These are phyloP conservation scores for Phycodurus eques DNA, from an alignment of 2,113 vertebrate genomes.

Conservation along the genomic window DNA sequence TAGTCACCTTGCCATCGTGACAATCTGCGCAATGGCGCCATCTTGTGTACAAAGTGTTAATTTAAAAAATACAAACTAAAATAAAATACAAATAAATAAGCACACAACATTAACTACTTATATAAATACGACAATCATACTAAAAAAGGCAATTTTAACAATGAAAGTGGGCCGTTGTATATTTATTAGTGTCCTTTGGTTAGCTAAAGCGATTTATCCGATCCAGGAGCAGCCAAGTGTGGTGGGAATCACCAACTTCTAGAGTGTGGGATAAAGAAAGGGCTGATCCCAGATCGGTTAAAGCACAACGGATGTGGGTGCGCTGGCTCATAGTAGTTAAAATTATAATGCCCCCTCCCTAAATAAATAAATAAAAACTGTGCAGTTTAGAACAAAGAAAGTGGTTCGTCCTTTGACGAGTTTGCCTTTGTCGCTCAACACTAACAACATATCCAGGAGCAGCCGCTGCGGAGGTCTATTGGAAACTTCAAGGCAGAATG, in stretches of 20 bases:
- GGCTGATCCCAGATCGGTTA: conserved; percentile 25
- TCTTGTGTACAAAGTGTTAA: conserved; percentile 10
- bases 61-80: not conserved
- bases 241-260: rapidly evolving
- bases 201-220: not conserved
- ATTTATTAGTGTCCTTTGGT: too few relatives aligned
- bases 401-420: not conserved
- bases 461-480: too few relatives aligned
- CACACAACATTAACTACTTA: not conserved
- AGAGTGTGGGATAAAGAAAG: rapidly evolving
- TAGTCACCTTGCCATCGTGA: not conserved
- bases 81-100: not conserved
- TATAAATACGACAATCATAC: not conserved
- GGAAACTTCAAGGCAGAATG: too few relatives aligned
- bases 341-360: too few relatives aligned
- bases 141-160: too few relatives aligned
- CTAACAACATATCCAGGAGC: too few relatives aligned
- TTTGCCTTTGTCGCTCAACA: too few relatives aligned
- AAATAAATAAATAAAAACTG: too few relatives aligned
- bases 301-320: conserved; percentile 36
- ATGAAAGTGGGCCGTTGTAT: too few relatives aligned
- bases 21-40: conserved; percentile 28
- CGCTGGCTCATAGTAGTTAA: too few relatives aligned
- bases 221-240: conserved; percentile 6
- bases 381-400: not conserved